Evolutionary conservation across 2,113 vertebrate genomes (phyloP), one percentile per base, ranked within the genome.

Genomic region (Onychostruthus taczanowskii): DNA sequence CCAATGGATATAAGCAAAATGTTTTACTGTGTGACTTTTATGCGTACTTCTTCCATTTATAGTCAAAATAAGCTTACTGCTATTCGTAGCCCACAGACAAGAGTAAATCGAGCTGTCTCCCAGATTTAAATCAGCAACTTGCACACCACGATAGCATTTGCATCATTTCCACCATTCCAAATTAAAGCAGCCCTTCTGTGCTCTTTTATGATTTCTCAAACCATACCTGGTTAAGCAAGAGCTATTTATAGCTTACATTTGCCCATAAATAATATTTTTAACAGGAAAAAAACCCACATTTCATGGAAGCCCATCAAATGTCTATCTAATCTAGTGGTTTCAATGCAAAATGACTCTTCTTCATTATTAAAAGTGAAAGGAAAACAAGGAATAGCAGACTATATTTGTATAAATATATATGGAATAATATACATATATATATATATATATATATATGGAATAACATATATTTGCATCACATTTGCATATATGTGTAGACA

Each of bases 1-100:
- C 41, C 93, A 96, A 23, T 47, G 63, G 69, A 92, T 87, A 81
- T 20, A 74, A 90, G 88, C 64, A 92, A 90, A 92, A 87, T 92
- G 53, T 90, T 96, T 94, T 92, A 95, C 61, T 86, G 56, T 44
- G 72, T 67, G 90, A 90, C 68, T 87, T 94, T 87, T 92, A 80
- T 83, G 88, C 47, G 8, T 52, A 30, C 16, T 70, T 92, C 64
- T 78, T 47, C 50, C 79, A 87, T 96, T 95, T 95, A 89, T 78
- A 90, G 92, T 90, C 72, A 88, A 90, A 93, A 86, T 90, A 96
- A 96, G 66, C 72, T 86, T n/a, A 33, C 77, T 85, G 70, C 72
- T 92, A 84, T 90, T 89, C 82, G 39, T 67, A 92, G 79, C 64
- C 85, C 1, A 30, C 52, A 72, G 83, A 67, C 79, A 81, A 89